These are phyloP conservation scores for Sesia apiformis DNA, from an alignment of 2,888 invertebrate species.

Conservation along the genomic window DNA sequence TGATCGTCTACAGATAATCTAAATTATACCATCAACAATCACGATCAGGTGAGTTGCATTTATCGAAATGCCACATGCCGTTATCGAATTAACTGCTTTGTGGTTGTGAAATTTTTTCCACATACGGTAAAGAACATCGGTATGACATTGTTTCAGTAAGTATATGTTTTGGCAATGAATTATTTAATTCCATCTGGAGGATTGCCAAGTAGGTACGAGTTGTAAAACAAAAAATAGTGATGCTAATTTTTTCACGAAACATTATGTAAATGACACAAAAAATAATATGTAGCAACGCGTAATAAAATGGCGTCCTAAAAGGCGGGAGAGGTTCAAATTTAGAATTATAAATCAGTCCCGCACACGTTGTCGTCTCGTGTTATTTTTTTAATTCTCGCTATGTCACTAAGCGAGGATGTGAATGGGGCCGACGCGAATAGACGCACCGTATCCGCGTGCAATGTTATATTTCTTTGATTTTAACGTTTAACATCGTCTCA, in stretches of 20 bases:
- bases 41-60: slow-evolving; percentile 11
- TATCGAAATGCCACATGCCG: slow-evolving; percentile 14
- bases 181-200: too few species aligned
- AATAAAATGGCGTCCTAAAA: slow-evolving; percentile 34
- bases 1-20: slow-evolving; percentile 23
- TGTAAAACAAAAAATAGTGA: too few species aligned
- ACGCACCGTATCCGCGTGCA: slow-evolving; percentile 5
- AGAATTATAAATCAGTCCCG: slow-evolving; percentile 64
- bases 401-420: slow-evolving; percentile 57
- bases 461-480: too few species aligned
- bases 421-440: slow-evolving; percentile 53
- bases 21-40: slow-evolving; percentile 25
- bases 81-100: neutral
- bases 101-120: too few species aligned
- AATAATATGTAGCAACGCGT: slow-evolving; percentile 23
- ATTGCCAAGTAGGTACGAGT: too few species aligned
- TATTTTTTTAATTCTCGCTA: slow-evolving; percentile 46
- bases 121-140: too few species aligned
- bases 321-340: slow-evolving; percentile 55
- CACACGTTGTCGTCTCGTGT: slow-evolving; percentile 22
- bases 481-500: too few species aligned
- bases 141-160: too few species aligned
- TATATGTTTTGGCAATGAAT: too few species aligned
- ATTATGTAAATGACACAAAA: neutral
- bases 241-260: neutral